Evolutionary conservation across 2,888 invertebrate species (phyloP).

Genomic region (Dorcus hopei): DNA sequence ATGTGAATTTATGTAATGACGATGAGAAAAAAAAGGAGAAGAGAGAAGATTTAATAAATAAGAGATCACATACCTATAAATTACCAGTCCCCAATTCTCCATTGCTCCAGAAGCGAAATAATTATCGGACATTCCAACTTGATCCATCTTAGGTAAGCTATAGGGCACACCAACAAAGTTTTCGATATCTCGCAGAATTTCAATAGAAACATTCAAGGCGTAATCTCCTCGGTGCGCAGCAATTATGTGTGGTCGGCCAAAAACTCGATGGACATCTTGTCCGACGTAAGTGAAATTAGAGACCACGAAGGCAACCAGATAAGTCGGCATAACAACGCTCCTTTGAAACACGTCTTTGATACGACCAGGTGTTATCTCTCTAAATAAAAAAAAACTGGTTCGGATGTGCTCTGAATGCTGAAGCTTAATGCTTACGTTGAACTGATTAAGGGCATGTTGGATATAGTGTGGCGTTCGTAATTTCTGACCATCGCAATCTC

Average conservation of each 20-base stretch:
- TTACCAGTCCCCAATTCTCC: conserved; percentile 93
- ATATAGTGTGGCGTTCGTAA: conserved; percentile 8
- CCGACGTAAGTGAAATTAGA: conserved; percentile 42
- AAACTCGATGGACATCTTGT: conserved; percentile 33
- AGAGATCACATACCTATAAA: conserved; percentile 58
- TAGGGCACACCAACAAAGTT: conserved; percentile 56
- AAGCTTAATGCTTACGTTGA: background rate
- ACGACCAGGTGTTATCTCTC: background rate
- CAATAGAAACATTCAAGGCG: conserved; percentile 47
- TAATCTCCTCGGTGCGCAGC: conserved; percentile 41
- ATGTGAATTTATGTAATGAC: no score
- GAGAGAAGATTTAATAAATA: no score
- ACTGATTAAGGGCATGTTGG: conserved; percentile 52
- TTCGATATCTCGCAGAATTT: conserved; percentile 52
- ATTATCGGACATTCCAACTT: conserved; percentile 74
- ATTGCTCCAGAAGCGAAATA: conserved; percentile 77
- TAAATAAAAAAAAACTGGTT: no score
- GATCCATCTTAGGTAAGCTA: conserved; percentile 64
- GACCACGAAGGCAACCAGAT: conserved; percentile 77
- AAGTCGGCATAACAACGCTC: conserved; percentile 63
- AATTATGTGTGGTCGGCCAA: conserved; percentile 32
- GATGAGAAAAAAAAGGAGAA: no score
- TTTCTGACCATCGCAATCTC: conserved; percentile 44
- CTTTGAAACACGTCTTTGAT: conserved; percentile 5
- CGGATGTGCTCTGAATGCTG: no score